phyloP scores from a whole-genome alignment of 2,888 invertebrate species.

The Brachylomia viminalis region DNA sequence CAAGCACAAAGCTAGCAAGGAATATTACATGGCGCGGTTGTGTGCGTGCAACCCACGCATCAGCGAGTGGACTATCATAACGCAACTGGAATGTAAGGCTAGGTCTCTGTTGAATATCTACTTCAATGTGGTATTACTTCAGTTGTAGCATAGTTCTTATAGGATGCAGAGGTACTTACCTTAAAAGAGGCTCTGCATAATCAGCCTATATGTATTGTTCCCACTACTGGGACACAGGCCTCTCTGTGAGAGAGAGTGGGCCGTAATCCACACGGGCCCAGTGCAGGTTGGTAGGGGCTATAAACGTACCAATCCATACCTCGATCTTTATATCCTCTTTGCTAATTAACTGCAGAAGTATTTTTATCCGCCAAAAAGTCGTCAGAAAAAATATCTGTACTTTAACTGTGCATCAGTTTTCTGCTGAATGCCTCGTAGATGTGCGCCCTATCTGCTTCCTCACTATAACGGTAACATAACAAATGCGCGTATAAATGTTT shows the following conservation, averaged over 20 bases:
- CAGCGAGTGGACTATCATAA: background rate
- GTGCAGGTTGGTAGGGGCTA: too few relatives aligned
- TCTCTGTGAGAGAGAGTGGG: too few relatives aligned
- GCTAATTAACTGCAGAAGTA: background rate
- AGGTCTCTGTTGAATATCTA: background rate
- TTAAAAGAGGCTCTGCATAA: background rate
- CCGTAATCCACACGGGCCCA: too few relatives aligned
- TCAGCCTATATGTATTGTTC: too few relatives aligned
- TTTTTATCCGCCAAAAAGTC: background rate
- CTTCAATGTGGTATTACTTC: background rate
- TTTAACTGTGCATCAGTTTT: background rate
- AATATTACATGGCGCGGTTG: background rate
- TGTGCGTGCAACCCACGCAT: background rate
- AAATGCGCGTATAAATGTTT: background rate
- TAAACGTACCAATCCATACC: background rate
- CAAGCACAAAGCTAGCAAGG: background rate
- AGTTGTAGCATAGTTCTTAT: background rate
- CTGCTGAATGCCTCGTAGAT: background rate
- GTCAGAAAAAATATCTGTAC: background rate
- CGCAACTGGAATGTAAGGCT: background rate
- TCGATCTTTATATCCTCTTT: background rate
- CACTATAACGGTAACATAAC: background rate
- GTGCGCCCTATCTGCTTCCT: background rate
- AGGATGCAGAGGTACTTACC: background rate
- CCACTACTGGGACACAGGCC: too few relatives aligned